Evolutionary conservation across 2,113 vertebrate species (phyloP), one percentile per base, ranked within the genome.

Genomic region (Mugil cephalus): DNA sequence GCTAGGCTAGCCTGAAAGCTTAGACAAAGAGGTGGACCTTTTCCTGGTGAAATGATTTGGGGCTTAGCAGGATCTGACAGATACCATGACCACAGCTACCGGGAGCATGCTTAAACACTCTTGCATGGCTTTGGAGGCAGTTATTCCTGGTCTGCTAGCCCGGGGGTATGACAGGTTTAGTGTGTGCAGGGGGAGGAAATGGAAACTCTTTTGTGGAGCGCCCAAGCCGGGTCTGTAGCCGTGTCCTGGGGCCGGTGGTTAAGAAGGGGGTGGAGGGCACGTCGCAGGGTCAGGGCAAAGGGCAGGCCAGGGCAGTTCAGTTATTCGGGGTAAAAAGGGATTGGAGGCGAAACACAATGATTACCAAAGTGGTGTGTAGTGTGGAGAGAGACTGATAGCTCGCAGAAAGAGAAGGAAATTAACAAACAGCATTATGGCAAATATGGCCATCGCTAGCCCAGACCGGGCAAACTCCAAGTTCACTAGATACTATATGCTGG

Each of bases 111-210:
- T 80, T 66, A 54, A 84, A 73, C 70, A 74, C 64, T 39, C 61
- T 13, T 55, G 54, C 60, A 55, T 60, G 74, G n/a, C 71, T 85
- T 70, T 2, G 58, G 48, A 56, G 35, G 83, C 62, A 77, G 70
- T 78, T 90, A 82, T 88, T 89, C 73, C 81, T 71, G 78, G 75
- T 87, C 50, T 68, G 46, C 47, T 67, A 72, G 69, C 52, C 74
- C 46, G 58, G 53, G 48, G 51, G 71, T 83, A 75, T 74, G 85
- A 87, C 80, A 82, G 80, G 50, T 81, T 89, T 83, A 76, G 58
- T 71, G 83, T 67, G 77, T 72, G 75, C 50, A 40, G 52, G 67
- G 74, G 77, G 58, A 80, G 79, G 75, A 87, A 84, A 87, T 74
- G 71, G 79, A 42, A 69, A 61, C 52, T 67, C 24, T 30, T 68